Percentiles rank a stretch among this genome's conserved stretches.
Conservation (phyloP, 1,140 invertebrate species). For the Leptopilina boulardi region DNA sequence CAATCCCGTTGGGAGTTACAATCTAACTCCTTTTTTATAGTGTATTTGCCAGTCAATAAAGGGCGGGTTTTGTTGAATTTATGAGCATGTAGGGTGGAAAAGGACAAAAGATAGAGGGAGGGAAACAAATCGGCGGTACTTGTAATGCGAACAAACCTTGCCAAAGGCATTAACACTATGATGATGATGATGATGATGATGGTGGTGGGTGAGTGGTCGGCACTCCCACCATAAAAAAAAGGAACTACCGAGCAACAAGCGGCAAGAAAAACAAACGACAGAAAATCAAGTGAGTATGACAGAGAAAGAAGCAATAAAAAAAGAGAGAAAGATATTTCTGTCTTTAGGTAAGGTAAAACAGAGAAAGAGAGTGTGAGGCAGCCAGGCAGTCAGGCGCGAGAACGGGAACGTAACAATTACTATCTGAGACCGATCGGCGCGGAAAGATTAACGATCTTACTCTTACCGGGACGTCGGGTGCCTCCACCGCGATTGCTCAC, state of each 20-base stretch:
- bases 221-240: slow-evolving; percentile 50
- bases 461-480: slow-evolving; percentile 70
- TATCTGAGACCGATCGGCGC: slow-evolving; percentile 75
- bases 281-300: slow-evolving; percentile 47
- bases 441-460: slow-evolving; percentile 77
- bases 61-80: slow-evolving; percentile 68
- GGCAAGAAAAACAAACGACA: slow-evolving; percentile 35
- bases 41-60: no score
- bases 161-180: slow-evolving; percentile 66
- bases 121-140: slow-evolving; percentile 55
- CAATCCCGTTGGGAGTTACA: no score
- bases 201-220: slow-evolving; percentile 60
- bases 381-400: slow-evolving; percentile 66
- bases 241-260: slow-evolving; percentile 41
- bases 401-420: slow-evolving; percentile 77
- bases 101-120: slow-evolving; percentile 36
- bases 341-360: no score
- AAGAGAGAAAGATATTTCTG: no score
- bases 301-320: slow-evolving; percentile 34
- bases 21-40: no score
- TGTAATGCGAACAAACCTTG: slow-evolving; percentile 66
- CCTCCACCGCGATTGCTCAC: slow-evolving; percentile 71
- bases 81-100: slow-evolving; percentile 43
- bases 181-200: no score
- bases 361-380: slow-evolving; percentile 12